Conservation (phyloP, 2,113 vertebrate species). For the Lagenorhynchus albirostris region DNA sequence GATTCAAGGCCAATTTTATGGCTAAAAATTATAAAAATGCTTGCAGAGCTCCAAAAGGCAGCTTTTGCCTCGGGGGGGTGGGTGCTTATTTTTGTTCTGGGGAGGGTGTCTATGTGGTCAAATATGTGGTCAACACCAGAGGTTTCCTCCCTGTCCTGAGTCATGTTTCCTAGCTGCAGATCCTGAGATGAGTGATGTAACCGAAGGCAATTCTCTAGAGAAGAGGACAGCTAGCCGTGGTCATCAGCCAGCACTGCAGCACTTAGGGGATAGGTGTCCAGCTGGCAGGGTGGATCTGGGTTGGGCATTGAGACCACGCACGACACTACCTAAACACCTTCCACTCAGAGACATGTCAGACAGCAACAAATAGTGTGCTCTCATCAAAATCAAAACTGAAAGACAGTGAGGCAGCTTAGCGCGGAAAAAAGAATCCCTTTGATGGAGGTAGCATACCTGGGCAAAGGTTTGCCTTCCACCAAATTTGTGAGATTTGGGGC, state of each 20-base stretch:
- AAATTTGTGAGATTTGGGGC: background rate
- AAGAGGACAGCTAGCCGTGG: background rate
- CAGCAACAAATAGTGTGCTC: background rate
- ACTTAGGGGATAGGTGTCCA: rapidly evolving
- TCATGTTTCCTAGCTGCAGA: background rate
- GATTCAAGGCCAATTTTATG: background rate
- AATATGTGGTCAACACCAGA: too few species aligned
- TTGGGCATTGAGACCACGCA: rapidly evolving
- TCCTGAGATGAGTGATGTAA: background rate
- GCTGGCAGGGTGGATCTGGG: background rate
- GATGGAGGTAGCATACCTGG: background rate
- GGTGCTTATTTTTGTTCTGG: background rate
- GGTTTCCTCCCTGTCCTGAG: background rate
- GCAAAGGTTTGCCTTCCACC: background rate
- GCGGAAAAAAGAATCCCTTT: background rate
- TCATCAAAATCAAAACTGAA: background rate
- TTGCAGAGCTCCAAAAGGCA: background rate
- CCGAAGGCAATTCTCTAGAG: background rate
- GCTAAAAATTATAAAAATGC: background rate
- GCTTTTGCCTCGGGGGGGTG: too few species aligned
- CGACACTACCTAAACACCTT: background rate
- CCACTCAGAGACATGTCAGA: background rate
- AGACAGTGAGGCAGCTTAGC: background rate
- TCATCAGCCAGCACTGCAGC: too few species aligned
- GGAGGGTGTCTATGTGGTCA: background rate